phyloP scores from a whole-genome alignment of 1,140 invertebrate genomes.

The Meloidogyne hapla region DNA sequence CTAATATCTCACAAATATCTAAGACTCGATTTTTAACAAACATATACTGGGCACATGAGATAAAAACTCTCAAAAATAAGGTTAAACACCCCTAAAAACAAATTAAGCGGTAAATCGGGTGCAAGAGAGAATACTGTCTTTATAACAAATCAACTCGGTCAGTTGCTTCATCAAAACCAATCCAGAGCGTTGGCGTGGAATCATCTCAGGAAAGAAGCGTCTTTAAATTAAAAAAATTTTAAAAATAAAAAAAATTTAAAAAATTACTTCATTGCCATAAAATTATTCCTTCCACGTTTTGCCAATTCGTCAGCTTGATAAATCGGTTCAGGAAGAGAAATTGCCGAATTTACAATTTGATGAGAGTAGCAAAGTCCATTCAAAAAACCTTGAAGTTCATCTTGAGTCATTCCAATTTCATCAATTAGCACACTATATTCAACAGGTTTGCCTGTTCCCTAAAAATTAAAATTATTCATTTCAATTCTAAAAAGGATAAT shows the following conservation, averaged over 20 bases:
- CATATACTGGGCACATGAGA: not conserved
- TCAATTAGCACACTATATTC: conserved; percentile 35
- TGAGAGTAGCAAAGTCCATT: conserved; percentile 40
- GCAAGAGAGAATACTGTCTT: conserved; percentile 6
- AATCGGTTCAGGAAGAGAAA: conserved; percentile 44
- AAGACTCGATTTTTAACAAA: not conserved
- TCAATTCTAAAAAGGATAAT: not conserved
- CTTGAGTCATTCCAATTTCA: conserved; percentile 28
- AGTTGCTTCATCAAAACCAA: conserved; percentile 10
- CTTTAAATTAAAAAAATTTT: conserved; percentile 13
- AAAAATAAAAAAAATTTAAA: not conserved
- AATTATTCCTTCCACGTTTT: conserved; percentile 43
- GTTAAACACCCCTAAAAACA: not conserved
- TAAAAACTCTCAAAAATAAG: not conserved
- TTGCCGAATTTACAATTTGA: conserved; percentile 39
- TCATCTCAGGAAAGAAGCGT: conserved; percentile 16
- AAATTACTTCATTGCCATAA: conserved; percentile 39
- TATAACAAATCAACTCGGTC: conserved; percentile 26
- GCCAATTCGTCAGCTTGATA: conserved; percentile 47
- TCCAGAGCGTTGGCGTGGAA: conserved; percentile 16
- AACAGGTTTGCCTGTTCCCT: conserved; percentile 37
- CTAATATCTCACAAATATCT: no score
- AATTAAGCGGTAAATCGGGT: conserved; percentile 35
- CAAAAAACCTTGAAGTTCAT: conserved; percentile 38
- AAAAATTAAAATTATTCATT: conserved; percentile 2